Percentiles rank a stretch among this genome's conserved stretches.
Conservation (phyloP, 2,888 invertebrate genomes). For the Tryphoninae sp. region DNA sequence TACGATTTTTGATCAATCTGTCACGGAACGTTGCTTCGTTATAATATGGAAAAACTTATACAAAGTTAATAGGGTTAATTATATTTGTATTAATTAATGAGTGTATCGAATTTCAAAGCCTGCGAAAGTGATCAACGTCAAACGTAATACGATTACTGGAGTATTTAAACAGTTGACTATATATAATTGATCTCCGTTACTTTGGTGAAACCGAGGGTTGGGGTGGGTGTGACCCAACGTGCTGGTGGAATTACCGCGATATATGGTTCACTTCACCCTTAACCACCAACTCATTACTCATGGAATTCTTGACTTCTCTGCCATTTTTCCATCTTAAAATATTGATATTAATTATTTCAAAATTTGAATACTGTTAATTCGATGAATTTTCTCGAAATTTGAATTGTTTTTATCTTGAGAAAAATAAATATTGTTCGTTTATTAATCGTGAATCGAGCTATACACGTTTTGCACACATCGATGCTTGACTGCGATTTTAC, state of each 20-base stretch:
- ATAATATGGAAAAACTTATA: no score
- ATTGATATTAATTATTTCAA: no score
- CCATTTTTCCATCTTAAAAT: no score
- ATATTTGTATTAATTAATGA: not conserved
- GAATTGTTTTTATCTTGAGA: no score
- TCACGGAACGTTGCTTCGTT: not conserved
- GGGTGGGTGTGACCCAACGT: not conserved
- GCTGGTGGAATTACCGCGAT: not conserved
- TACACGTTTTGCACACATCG: slow-evolving; percentile 12
- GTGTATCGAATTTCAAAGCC: not conserved
- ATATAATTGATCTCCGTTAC: slow-evolving; percentile 1
- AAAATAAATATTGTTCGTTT: no score
- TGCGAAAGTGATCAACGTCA: not conserved
- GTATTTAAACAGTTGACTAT: slow-evolving; percentile 7
- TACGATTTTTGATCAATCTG: not conserved
- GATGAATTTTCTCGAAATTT: no score
- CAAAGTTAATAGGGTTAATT: no score
- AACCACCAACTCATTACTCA: no score
- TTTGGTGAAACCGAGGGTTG: not conserved
- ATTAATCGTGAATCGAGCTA: not conserved
- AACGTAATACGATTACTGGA: slow-evolving; percentile 8
- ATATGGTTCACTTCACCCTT: not conserved
- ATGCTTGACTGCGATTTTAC: slow-evolving; percentile 14
- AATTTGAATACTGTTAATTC: no score
- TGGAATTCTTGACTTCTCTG: no score